Conservation (phyloP, 2,113 vertebrate genomes). For the Indri indri region DNA sequence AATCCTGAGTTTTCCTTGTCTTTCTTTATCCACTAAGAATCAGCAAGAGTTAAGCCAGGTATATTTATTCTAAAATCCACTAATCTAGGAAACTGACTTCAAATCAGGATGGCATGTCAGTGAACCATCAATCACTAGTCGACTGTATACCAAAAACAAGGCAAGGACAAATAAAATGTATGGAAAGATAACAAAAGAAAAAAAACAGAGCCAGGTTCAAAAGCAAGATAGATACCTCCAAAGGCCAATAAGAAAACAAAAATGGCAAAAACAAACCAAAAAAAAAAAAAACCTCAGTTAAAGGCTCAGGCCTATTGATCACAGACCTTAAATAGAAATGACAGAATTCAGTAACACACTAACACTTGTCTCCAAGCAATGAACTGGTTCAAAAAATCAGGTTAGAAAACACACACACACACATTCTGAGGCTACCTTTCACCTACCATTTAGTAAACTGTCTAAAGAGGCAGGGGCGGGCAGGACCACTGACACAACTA, state of each 20-base stretch:
- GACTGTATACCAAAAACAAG: background rate
- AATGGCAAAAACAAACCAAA: background rate
- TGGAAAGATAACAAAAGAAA: background rate
- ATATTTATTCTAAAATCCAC: background rate
- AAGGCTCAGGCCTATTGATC: background rate
- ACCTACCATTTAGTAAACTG: background rate
- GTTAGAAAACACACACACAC: background rate
- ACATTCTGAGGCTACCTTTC: background rate
- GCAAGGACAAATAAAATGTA: background rate
- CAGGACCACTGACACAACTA: background rate
- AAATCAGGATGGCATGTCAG: slow-evolving; percentile 18
- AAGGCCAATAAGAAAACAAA: background rate
- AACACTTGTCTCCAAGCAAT: background rate
- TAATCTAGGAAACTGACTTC: background rate
- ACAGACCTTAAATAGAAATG: background rate
- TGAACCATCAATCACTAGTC: background rate
- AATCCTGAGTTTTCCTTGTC: background rate
- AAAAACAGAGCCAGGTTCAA: background rate
- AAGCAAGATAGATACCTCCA: slow-evolving; percentile 33
- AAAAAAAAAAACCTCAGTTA: background rate
- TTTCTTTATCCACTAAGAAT: slow-evolving; percentile 18
- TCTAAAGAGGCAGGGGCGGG: background rate
- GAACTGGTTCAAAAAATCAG: background rate
- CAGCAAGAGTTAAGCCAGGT: background rate
- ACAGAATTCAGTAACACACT: background rate